Evolutionary conservation across 35 echinoderm and acorn worm genomes (phyloP).

Genomic region (Strongylocentrotus purpuratus): DNA sequence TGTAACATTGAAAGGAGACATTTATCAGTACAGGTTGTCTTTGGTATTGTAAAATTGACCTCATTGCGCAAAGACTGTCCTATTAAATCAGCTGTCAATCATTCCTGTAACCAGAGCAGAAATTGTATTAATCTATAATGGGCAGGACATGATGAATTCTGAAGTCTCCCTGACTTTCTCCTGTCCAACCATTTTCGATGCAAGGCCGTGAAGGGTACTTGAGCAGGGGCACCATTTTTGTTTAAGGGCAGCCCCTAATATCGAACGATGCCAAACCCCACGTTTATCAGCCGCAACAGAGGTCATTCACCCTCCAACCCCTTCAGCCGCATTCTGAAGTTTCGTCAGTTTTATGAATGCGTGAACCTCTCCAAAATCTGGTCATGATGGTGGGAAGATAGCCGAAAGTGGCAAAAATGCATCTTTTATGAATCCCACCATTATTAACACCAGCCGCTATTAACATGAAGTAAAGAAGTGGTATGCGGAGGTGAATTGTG

Average conservation of each 20-base stretch:
- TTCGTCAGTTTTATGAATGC: constrained; percentile 14
- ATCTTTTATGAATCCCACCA: constrained; percentile 13
- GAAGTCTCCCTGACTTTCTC: not conserved
- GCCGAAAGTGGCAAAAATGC: not conserved
- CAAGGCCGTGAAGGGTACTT: constrained; percentile 22
- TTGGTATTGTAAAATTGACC: not conserved
- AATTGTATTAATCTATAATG: constrained; percentile 24
- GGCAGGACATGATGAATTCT: constrained; percentile 25
- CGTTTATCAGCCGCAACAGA: not conserved
- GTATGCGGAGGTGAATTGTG: not conserved
- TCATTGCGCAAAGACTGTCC: not conserved
- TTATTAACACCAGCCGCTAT: constrained; percentile 6
- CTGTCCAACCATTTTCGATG: not conserved
- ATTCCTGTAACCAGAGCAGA: not conserved
- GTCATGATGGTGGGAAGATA: not conserved
- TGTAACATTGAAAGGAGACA: not conserved
- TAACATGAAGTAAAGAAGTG: not conserved
- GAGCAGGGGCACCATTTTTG: not conserved
- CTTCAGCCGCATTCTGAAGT: not conserved
- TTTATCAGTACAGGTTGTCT: not conserved
- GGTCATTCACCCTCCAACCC: constrained; percentile 38
- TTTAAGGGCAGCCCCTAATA: not conserved
- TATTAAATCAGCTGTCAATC: constrained; percentile 50
- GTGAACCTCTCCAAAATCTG: constrained; percentile 4
- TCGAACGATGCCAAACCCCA: not conserved